A percentile compares a stretch with the other conserved stretches of the same genome.
Conservation (phyloP, 2,797 vertebrate genomes). For the Pitangus sulphuratus region DNA sequence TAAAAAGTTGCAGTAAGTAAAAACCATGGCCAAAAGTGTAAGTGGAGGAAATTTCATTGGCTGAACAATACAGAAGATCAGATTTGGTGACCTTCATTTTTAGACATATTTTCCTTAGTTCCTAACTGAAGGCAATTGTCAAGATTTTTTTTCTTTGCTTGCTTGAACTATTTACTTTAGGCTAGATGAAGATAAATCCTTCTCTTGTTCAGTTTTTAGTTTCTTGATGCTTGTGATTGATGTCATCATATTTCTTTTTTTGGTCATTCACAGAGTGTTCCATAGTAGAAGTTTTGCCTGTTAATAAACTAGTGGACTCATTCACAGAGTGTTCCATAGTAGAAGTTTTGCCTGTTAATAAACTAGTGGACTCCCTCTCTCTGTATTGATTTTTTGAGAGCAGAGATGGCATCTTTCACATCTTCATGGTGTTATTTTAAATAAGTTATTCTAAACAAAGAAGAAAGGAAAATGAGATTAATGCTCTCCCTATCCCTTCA, state of each 20-base stretch:
- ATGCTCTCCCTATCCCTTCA: background rate
- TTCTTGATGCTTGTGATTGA: background rate
- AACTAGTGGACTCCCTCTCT: background rate
- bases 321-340: background rate
- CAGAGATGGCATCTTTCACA: background rate
- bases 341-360: background rate
- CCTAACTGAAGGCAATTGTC: background rate
- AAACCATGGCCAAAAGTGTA: background rate
- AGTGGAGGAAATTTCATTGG: background rate
- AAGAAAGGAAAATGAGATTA: background rate
- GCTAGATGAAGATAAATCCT: background rate
- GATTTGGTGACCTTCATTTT: background rate
- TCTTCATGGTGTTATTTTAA: background rate
- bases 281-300: background rate
- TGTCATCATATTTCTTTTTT: background rate
- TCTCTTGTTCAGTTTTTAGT: background rate
- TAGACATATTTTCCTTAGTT: background rate
- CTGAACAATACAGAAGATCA: background rate
- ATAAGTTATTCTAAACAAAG: background rate
- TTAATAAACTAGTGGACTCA: background rate
- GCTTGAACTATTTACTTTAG: background rate
- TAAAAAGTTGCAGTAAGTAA: background rate
- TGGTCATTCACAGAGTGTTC: background rate
- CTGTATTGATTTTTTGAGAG: background rate
- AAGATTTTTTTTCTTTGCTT: background rate